A percentile compares a stretch with the other conserved stretches of the same genome.
Evolutionary conservation across 2,797 vertebrate genomes (phyloP).

Genomic region (Echeneis naucrates): DNA sequence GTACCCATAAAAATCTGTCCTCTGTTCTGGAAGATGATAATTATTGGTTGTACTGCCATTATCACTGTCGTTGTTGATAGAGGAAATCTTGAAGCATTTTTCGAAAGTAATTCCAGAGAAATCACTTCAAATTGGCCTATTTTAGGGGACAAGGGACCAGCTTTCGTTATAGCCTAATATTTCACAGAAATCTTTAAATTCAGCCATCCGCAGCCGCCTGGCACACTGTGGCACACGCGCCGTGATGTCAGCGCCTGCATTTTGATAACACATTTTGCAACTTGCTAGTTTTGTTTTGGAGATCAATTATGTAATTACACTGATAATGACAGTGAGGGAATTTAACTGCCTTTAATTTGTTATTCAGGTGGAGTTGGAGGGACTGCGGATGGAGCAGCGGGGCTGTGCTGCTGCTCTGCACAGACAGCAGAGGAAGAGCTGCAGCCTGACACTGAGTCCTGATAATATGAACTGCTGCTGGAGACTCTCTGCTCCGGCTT

Average conservation of each 20-base stretch:
- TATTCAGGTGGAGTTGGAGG: conserved; percentile 79
- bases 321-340: conserved; percentile 80
- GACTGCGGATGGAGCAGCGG: conserved; percentile 62
- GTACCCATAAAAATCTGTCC: conserved; percentile 86
- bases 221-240: conserved; percentile 73
- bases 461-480: conserved; percentile 61
- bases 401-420: conserved; percentile 56
- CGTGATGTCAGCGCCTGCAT: conserved; percentile 71
- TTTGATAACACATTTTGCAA: conserved; percentile 73
- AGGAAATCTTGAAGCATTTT: conserved; percentile 84
- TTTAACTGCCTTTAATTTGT: conserved; percentile 78
- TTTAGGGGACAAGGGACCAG: conserved; percentile 78
- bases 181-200: conserved; percentile 84
- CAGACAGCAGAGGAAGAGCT: conserved; percentile 59
- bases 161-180: conserved; percentile 83
- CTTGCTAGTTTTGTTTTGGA: conserved; percentile 72
- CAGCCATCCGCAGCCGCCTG: conserved; percentile 73
- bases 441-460: conserved; percentile 60
- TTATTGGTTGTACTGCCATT: conserved; percentile 88
- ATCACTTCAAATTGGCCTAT: conserved; percentile 88
- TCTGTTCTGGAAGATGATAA: conserved; percentile 88
- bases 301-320: conserved; percentile 78
- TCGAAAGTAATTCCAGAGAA: conserved; percentile 86
- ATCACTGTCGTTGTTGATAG: conserved; percentile 87
- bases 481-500: conserved; percentile 47